Evolutionary conservation across 2,113 vertebrate genomes (phyloP).

Genomic region (Serilophus lunatus): DNA sequence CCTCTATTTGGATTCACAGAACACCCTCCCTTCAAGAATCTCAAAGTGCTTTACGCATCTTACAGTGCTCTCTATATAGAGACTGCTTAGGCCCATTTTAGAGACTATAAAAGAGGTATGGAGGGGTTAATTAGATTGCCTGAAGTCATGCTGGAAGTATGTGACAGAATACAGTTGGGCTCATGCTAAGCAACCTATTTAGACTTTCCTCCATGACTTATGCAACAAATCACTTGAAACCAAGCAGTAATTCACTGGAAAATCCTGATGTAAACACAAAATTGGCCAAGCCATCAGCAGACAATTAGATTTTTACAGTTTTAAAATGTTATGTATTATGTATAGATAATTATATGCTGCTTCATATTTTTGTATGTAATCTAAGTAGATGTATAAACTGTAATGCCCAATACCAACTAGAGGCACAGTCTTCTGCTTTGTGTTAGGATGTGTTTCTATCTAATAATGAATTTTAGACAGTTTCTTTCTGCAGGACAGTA

Average conservation of each 20-base stretch:
- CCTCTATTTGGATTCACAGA: background rate
- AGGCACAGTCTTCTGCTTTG: background rate
- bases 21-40: background rate
- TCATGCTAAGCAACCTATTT: background rate
- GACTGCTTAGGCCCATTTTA: background rate
- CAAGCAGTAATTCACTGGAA: background rate
- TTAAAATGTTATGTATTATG: background rate
- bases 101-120: background rate
- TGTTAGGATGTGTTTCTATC: background rate
- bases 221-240: background rate
- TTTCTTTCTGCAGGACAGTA: background rate
- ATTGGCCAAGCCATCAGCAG: background rate
- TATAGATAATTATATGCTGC: background rate
- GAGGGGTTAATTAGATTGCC: background rate
- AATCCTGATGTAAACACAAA: background rate
- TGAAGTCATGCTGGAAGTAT: background rate
- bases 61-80: background rate
- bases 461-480: background rate
- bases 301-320: background rate
- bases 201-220: background rate
- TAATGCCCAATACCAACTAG: background rate
- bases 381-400: background rate
- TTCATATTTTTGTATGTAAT: background rate
- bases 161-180: background rate
- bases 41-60: background rate